Evolutionary conservation across 2,113 vertebrate species (phyloP), one percentile per base, ranked within the genome.

Genomic region (Lycocorax pyrrhopterus): DNA sequence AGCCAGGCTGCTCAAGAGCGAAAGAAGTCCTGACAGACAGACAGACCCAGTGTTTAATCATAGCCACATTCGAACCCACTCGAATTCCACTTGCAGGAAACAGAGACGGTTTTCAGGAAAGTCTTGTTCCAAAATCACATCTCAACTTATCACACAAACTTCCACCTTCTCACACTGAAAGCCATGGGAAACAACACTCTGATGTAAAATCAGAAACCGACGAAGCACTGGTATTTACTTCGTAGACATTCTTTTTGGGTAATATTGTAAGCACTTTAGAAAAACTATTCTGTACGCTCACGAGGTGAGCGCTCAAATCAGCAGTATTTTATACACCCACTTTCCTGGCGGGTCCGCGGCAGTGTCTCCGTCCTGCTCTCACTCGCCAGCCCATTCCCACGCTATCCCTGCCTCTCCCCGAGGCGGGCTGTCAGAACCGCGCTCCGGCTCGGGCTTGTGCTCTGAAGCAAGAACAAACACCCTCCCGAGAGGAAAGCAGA

Each of bases 271-370:
- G 17, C 12, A 7, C 32, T 62, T 90, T 4, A 44, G 4, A 17
- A 32, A 19, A 76, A 15, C 33, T 19, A 8, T 1, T 16, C 11
- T 7, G 17, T 37, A 26, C 4, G 5, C n/a, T 27, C 19, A 6
- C 0, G 1, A 8, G 5, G 5, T 1, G 21, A 56, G 62, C 2
- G 2, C 46, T 43, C 27, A 4, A 13, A 14, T 2, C 52, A 39
- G 18, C 1, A 13, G 5, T 6, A 5, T 4, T 19, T 30, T 1
- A 33, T 0, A 7, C 13, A 19, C 13, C 13, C 51, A 0, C n/a
- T 35, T 16, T 29, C 19, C 35, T 1, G 1, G 5, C 7, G 15
- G 15, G 11, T 18, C 49, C 13, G 2, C 1, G 16, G 7, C 55
- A 11, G 19, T 0, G 49, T 3, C 18, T 30, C 35, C 3, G 10